Evolutionary conservation across 2,888 invertebrate species (phyloP).

Genomic region (Margaritifera margaritifera): DNA sequence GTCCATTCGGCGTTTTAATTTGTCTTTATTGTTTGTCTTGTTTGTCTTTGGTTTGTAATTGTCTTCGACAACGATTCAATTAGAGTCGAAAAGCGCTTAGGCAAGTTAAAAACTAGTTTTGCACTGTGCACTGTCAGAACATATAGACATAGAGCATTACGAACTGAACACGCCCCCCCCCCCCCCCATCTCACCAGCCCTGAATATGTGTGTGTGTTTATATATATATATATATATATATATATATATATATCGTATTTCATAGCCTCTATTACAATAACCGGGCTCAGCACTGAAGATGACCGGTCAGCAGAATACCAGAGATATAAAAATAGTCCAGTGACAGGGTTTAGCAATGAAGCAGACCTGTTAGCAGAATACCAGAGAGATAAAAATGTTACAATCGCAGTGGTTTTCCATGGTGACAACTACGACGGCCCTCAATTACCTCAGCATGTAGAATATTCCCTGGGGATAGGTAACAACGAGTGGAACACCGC

Average conservation of each 20-base stretch:
- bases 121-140: too few relatives aligned
- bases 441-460: conserved; percentile 13
- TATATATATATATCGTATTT: background rate
- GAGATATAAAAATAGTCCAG: conserved; percentile 5
- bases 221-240: background rate
- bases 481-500: conserved; percentile 4
- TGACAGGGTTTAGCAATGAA: conserved; percentile 9
- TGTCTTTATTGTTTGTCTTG: too few relatives aligned
- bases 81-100: too few relatives aligned
- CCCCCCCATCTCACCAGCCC: too few relatives aligned
- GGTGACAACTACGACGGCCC: conserved; percentile 1
- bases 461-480: conserved; percentile 17
- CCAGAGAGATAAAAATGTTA: conserved; percentile 8
- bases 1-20: too few relatives aligned
- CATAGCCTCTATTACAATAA: conserved; percentile 6
- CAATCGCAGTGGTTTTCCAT: conserved; percentile 23
- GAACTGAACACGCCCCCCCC: too few relatives aligned
- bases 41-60: too few relatives aligned
- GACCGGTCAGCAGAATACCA: conserved; percentile 11
- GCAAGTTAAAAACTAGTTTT: too few relatives aligned
- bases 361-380: conserved; percentile 13
- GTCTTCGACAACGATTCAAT: too few relatives aligned
- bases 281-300: conserved; percentile 7
- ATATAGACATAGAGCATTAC: too few relatives aligned
- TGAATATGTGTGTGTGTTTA: too few relatives aligned